Evolutionary conservation across 2,113 vertebrate genomes (phyloP), one percentile per base, ranked within the genome.

Genomic region (Toxostoma redivivum): DNA sequence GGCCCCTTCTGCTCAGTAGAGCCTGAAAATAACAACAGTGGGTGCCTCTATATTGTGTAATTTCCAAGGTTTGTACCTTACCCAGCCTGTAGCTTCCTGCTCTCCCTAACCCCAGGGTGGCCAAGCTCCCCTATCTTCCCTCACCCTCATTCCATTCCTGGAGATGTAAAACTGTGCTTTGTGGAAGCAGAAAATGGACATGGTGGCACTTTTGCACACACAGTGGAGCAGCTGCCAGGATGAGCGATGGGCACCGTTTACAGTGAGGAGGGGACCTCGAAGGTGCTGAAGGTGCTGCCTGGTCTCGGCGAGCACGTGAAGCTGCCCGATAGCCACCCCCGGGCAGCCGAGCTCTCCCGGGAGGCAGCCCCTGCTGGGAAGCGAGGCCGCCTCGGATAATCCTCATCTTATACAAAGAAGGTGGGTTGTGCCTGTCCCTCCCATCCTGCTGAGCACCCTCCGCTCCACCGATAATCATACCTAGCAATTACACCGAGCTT

Each of bases 401-500:
- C 77, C 69, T 88, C 56, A 3, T 94, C 89, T 88, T 53, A 16
- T 94, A 92, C 92, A 92, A 94, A 95, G 94, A 38, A 89, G 86
- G 81, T 89, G 96, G 94, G 92, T 19, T 92, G 92, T 81, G 91
- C 91, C 91, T 37, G 86, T 71, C 90, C 90, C 94, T 92, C 95
- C 94, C 94, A 92, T 84, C 92, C 86, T 16, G 65, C 94, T 79
- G 83, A 74, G 73, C 95, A 40, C 96, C 95, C 92, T 84, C 91
- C 37, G 56, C 91, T 94, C 86, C 28, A 7, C 69, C 58, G 80
- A 67, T 92, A 91, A 91, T 82, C 77, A 93, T 83, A 93, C 94
- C 92, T 53, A 53, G 94, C 94, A 96, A 93, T 95, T 92, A 96
- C 94, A 76, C 83, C 42, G 33, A 94, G 96, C 88, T 87, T 74